Evolutionary conservation across 2,888 invertebrate species (phyloP), one percentile per base, ranked within the genome.

Genomic region (Lymantria dispar): DNA sequence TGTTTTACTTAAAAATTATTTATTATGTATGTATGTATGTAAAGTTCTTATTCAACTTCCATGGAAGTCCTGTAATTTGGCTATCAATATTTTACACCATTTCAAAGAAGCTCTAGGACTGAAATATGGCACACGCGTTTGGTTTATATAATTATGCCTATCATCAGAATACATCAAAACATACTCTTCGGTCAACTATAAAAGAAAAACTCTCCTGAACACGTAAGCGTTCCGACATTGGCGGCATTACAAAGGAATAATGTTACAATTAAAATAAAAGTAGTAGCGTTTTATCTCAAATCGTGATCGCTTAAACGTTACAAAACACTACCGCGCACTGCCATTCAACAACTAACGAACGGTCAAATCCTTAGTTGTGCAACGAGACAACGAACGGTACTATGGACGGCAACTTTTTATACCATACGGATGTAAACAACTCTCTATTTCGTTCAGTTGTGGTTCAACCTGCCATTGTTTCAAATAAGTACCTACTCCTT

Each of bases 401-500:
- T 39, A 5, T 22, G 22, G 22, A 22, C 31, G 29, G 48, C 5
- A 43, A 61, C 70, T 78, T 78, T 80, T 73, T 72, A 68, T 55
- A 52, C 67, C 58, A 64, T 52, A 50, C 75, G 75, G 80, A 78
- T 76, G 77, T 80, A 82, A 83, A 83, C 79, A 82, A 83, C 83
- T 83, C 82, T 83, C 83, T 77, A 77, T 83, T 83, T 83, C 83
- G 61, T 67, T 66, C 51, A 63, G n/a, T 11, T 8, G 36, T 11
- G 13, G 40, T 41, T 8, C 14, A 41, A 13, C 2, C 14, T 41
- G 14, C 13, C 10, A 9, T 15, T 14, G 40, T 41, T n/a, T n/a
- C n/a, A n/a, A n/a, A 22, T 22, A 22, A 3, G 5, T 22, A 22
- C 22, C 22, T 22, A 22, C 5, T 22, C n/a, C n/a, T n/a, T n/a